These are phyloP conservation scores for Barypeithes pellucidus DNA, from an alignment of 2,888 invertebrate species.

Conservation along the genomic window DNA sequence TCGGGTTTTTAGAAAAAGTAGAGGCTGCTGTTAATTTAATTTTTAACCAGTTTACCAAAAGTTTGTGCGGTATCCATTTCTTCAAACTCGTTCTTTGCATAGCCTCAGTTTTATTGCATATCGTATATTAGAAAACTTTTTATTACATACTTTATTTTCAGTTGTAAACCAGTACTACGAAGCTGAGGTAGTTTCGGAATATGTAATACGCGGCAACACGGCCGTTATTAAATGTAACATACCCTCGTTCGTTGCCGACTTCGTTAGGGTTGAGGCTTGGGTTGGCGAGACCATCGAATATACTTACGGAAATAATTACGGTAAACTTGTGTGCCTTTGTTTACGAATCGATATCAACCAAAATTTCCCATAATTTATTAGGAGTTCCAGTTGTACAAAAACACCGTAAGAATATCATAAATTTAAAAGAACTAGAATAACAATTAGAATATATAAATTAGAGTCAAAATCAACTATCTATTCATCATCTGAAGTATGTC, in stretches of 20 bases:
- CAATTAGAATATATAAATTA: no score
- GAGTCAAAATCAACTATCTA: no score
- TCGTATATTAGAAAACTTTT: conserved; percentile 1
- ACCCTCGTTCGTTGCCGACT: conserved; percentile 92
- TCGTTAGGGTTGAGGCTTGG: conserved; percentile 92
- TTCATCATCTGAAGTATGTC: no score
- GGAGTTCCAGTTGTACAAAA: conserved; percentile 42
- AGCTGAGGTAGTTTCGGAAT: conserved; percentile 88
- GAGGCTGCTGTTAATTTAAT: no score
- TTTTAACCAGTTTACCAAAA: no score
- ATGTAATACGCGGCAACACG: conserved; percentile 90
- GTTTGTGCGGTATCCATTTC: background rate
- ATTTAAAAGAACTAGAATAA: background rate
- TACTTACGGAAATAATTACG: conserved; percentile 81
- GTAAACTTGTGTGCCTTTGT: conserved; percentile 71
- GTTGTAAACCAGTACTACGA: conserved; percentile 93
- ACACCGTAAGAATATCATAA: no score
- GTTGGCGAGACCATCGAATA: conserved; percentile 80
- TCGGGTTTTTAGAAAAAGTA: no score
- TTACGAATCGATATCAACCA: background rate
- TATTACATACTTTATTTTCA: conserved; percentile 69
- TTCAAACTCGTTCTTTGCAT: background rate
- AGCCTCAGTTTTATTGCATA: background rate
- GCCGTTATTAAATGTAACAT: conserved; percentile 92
- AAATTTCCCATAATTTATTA: background rate